These are phyloP conservation scores for Epinotia nisella DNA, from an alignment of 2,888 invertebrate genomes.

Conservation along the genomic window DNA sequence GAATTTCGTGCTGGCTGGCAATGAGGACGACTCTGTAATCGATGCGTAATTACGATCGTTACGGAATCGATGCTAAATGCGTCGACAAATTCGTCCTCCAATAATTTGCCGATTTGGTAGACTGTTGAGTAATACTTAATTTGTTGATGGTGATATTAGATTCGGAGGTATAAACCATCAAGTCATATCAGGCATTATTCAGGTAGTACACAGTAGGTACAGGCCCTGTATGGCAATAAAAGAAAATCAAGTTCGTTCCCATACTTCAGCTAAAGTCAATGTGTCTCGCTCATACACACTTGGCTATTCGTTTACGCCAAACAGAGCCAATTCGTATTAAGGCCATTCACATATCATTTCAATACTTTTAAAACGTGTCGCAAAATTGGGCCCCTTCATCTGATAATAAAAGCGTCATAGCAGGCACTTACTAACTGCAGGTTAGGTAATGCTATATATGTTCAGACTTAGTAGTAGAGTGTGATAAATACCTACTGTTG, in stretches of 20 bases:
- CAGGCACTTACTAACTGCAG: background rate
- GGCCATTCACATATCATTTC: too few relatives aligned
- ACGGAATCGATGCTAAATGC: slow-evolving; percentile 17
- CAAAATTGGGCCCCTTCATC: background rate
- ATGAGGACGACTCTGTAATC: slow-evolving; percentile 34
- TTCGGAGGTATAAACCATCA: background rate
- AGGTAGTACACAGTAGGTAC: too few relatives aligned
- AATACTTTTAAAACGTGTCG: too few relatives aligned
- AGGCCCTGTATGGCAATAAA: too few relatives aligned
- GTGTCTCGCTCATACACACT: too few relatives aligned
- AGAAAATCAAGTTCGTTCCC: too few relatives aligned
- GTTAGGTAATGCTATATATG: background rate
- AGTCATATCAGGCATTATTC: background rate
- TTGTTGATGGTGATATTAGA: background rate
- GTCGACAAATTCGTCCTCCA: slow-evolving; percentile 16
- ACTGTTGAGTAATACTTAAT: slow-evolving; percentile 7
- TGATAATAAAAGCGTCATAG: background rate
- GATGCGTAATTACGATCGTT: slow-evolving; percentile 25
- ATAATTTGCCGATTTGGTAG: slow-evolving; percentile 21
- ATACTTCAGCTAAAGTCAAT: too few relatives aligned
- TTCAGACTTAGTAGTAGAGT: background rate
- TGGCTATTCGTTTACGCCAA: too few relatives aligned
- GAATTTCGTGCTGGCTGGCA: slow-evolving; percentile 8
- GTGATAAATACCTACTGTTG: background rate
- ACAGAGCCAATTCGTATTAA: too few relatives aligned